Conservation (phyloP, 2,113 vertebrate genomes). For the Sinocyclocheilus anophthalmus region DNA sequence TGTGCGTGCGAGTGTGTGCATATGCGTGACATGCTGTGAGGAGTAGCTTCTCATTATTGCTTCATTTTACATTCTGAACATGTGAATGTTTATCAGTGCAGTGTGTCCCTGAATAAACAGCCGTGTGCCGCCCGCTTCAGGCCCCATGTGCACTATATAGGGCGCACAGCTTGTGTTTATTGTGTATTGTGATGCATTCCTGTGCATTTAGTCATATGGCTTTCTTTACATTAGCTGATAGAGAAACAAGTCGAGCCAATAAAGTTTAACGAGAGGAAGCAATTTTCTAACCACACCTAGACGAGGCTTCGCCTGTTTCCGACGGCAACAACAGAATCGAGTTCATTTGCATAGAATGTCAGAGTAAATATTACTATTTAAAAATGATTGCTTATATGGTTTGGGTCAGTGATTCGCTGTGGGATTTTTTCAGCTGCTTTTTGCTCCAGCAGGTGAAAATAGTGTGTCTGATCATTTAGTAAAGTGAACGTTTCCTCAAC, state of each 20-base stretch:
- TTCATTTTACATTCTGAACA: neutral
- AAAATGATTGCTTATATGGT: neutral
- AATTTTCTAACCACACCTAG: neutral
- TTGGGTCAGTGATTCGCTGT: neutral
- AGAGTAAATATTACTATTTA: neutral
- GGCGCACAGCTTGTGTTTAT: neutral
- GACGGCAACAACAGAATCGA: neutral
- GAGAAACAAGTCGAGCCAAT: neutral
- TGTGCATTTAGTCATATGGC: conserved; percentile 3
- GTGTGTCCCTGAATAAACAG: neutral
- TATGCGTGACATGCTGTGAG: neutral
- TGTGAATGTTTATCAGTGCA: neutral
- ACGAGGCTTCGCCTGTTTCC: neutral
- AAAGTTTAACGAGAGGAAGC: neutral
- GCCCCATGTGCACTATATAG: neutral
- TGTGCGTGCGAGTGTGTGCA: neutral
- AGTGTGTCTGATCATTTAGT: neutral
- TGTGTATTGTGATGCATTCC: neutral
- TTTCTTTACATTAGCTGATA: conserved; percentile 20
- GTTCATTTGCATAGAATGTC: neutral
- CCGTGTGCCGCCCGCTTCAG: no score
- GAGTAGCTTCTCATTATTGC: neutral
- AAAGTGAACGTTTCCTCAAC: neutral
- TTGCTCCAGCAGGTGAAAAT: neutral
- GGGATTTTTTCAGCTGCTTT: neutral